Conservation (phyloP, 2,113 vertebrate genomes). For the Heterotis niloticus region DNA sequence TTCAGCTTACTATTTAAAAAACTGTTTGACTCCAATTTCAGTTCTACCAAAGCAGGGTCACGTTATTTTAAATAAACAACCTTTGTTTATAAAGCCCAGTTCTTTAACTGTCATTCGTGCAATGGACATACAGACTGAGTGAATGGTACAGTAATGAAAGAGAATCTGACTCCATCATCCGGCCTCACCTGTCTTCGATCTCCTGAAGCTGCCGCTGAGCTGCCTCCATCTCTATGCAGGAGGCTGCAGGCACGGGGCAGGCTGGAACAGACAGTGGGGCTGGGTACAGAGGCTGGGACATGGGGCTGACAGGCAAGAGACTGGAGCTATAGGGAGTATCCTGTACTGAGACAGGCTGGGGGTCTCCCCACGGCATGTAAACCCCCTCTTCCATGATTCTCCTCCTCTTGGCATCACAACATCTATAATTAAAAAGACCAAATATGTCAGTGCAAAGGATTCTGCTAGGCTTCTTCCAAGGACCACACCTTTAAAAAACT, state of each 20-base stretch:
- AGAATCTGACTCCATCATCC: neutral
- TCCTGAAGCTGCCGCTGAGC: slow-evolving; percentile 68
- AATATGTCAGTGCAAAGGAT: too few relatives aligned
- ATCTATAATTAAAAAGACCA: slow-evolving; percentile 42
- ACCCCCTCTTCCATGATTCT: slow-evolving; percentile 53
- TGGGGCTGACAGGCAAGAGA: slow-evolving; percentile 15
- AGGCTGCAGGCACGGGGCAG: slow-evolving; percentile 43
- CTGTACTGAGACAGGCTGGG: slow-evolving; percentile 11
- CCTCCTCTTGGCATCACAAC: slow-evolving; percentile 61
- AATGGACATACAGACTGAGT: neutral
- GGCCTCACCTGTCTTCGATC: slow-evolving; percentile 65
- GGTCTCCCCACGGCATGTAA: slow-evolving; percentile 35
- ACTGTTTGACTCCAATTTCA: too few relatives aligned
- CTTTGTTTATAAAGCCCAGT: too few relatives aligned
- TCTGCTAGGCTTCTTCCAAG: too few relatives aligned
- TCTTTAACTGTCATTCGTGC: too few relatives aligned
- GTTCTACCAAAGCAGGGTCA: too few relatives aligned
- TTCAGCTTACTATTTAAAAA: too few relatives aligned
- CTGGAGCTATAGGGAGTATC: slow-evolving; percentile 40
- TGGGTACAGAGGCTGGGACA: slow-evolving; percentile 27
- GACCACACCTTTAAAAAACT: too few relatives aligned
- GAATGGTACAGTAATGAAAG: neutral
- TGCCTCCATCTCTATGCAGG: slow-evolving; percentile 67
- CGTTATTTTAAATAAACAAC: too few relatives aligned
- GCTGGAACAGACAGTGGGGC: slow-evolving; percentile 31